phyloP scores from a whole-genome alignment of 2,888 invertebrate genomes.

The Mimachlamys varia region DNA sequence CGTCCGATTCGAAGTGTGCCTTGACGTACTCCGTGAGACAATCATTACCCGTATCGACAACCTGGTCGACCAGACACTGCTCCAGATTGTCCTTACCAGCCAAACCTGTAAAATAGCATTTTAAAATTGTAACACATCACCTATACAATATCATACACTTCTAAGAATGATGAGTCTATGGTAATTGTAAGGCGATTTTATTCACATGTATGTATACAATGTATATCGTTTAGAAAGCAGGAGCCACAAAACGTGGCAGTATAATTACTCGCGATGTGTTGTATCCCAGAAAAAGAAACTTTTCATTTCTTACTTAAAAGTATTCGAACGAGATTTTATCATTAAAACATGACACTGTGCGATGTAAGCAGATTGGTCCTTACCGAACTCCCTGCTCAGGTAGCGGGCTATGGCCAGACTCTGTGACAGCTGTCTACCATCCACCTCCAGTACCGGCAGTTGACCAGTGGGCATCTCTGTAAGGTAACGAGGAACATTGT shows the following conservation, averaged over 20 bases:
- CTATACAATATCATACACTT: too few relatives aligned
- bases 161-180: too few relatives aligned
- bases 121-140: too few relatives aligned
- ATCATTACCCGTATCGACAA: constrained; percentile 43
- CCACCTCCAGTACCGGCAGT: constrained; percentile 57
- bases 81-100: constrained; percentile 45
- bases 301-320: too few relatives aligned
- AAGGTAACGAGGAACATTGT: constrained; percentile 30
- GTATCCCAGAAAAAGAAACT: too few relatives aligned
- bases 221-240: too few relatives aligned
- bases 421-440: constrained; percentile 54
- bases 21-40: constrained; percentile 38
- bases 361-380: not conserved
- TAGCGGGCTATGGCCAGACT: constrained; percentile 57
- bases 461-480: constrained; percentile 52
- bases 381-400: constrained; percentile 58
- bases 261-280: too few relatives aligned
- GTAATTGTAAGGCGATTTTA: too few relatives aligned
- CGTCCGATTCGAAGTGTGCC: constrained; percentile 40
- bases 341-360: too few relatives aligned
- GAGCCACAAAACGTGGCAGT: too few relatives aligned
- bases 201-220: too few relatives aligned
- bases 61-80: constrained; percentile 49
- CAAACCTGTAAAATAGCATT: constrained; percentile 34
- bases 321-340: too few relatives aligned